Base-by-base conservation (phyloP, 1,140 invertebrate species). In the Drosophila busckii region DNA sequence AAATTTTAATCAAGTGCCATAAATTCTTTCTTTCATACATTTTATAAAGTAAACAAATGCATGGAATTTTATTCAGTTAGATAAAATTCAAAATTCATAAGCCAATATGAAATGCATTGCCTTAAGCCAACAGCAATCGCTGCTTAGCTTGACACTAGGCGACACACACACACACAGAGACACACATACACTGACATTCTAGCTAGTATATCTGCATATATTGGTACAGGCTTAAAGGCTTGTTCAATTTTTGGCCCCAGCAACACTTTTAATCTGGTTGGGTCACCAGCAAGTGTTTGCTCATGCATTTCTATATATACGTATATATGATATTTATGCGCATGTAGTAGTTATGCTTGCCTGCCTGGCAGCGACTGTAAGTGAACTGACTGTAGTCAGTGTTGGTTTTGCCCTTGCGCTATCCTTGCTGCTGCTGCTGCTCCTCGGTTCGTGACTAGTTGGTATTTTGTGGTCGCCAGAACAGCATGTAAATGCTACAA, bases 271-370 rank as follows among this genome's bases (percentile, higher is more conserved):
- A 80, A 80, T 82, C 75, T 80, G 82, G 68, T 73, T 80, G 53
- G 48, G 38, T 50, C 46, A 53, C 49, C n/a, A n/a, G n/a, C n/a
- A n/a, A n/a, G n/a, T n/a, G n/a, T n/a, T n/a, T n/a, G n/a, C n/a
- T n/a, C n/a, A n/a, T n/a, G n/a, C n/a, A n/a, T n/a, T n/a, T n/a
- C n/a, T n/a, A n/a, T n/a, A n/a, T n/a, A n/a, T 44, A 68, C 37
- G n/a, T n/a, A 55, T 80, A 80, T 80, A 82, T 82, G 73, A 82
- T 78, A 82, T 78, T 78, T 78, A 78, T 78, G 73, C 25, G 66
- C 59, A 53, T 80, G 73, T 60, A 56, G 44, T 42, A 23, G 52
- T 56, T 52, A 34, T 41, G 20, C 40, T 45, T 70, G 42, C 34
- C 50, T 50, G 28, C 35, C 58, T 53, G 46, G 19, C 56, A 61